phyloP scores from a whole-genome alignment of 2,888 invertebrate species.

The Drosophila monieri region DNA sequence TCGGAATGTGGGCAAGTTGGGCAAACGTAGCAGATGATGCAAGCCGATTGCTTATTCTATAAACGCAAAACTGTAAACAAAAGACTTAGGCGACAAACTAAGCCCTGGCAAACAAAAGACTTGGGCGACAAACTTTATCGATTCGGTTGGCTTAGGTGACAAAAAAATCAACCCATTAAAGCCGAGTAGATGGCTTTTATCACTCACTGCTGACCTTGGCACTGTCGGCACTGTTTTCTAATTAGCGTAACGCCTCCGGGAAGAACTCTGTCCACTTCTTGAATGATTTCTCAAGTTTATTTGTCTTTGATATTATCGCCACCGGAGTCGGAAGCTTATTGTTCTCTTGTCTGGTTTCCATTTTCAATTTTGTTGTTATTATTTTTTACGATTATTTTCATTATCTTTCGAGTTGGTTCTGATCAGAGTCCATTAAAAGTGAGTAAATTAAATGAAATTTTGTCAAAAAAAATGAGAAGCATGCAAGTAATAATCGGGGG shows the following conservation, averaged over 20 bases:
- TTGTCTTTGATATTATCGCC: slow-evolving; percentile 50
- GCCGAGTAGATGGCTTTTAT: slow-evolving; percentile 25
- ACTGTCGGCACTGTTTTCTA: slow-evolving; percentile 62
- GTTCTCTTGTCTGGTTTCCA: slow-evolving; percentile 33
- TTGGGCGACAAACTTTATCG: background rate
- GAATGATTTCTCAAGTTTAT: slow-evolving; percentile 37
- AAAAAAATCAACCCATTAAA: slow-evolving; percentile 10
- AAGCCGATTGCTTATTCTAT: slow-evolving; percentile 20
- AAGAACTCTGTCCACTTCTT: slow-evolving; percentile 46
- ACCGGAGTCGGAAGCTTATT: slow-evolving; percentile 40
- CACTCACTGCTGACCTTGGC: slow-evolving; percentile 56
- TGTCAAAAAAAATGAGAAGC: slow-evolving; percentile 32
- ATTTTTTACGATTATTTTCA: slow-evolving; percentile 25
- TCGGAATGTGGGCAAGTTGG: slow-evolving; percentile 49
- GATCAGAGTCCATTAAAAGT: slow-evolving; percentile 68
- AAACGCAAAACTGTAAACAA: slow-evolving; percentile 18
- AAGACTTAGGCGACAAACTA: slow-evolving; percentile 62
- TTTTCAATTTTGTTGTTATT: slow-evolving; percentile 26
- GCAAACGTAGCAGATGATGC: slow-evolving; percentile 43
- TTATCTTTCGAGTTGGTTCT: slow-evolving; percentile 36
- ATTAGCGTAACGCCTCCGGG: slow-evolving; percentile 56
- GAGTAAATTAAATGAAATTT: slow-evolving; percentile 71
- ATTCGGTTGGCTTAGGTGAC: background rate
- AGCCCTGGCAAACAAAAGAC: background rate
- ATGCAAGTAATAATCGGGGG: slow-evolving; percentile 24